phyloP scores from a whole-genome alignment of 2,113 vertebrate species.

The Melanerpes formicivorus region DNA sequence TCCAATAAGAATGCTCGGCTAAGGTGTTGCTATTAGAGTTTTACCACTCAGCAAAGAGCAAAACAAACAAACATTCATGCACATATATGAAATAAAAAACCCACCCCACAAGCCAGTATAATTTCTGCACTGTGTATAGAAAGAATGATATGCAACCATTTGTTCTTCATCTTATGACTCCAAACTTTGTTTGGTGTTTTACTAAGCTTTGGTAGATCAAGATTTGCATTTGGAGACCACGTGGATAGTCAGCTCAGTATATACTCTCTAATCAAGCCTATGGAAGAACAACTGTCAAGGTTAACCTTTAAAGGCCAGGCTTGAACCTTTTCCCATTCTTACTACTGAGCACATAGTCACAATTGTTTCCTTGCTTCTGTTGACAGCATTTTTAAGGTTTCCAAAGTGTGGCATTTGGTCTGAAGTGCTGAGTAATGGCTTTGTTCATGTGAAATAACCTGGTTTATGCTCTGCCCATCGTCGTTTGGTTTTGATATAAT shows the following conservation, averaged over 20 bases:
- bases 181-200: background rate
- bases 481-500: background rate
- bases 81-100: background rate
- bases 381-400: background rate
- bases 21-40: background rate
- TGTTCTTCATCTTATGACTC: background rate
- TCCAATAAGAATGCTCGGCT: background rate
- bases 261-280: background rate
- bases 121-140: background rate
- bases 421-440: background rate
- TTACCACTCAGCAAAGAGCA: background rate
- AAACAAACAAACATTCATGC: background rate
- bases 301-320: background rate
- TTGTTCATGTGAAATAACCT: background rate
- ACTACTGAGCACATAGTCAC: background rate
- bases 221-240: background rate
- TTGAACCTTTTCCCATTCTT: background rate
- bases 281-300: background rate
- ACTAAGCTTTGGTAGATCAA: background rate
- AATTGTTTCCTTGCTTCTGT: background rate
- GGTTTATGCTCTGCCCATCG: rapidly evolving
- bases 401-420: background rate
- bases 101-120: background rate
- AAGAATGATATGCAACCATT: background rate
- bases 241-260: background rate